Conservation (phyloP, 2,113 vertebrate species). For the Fregata magnificens region DNA sequence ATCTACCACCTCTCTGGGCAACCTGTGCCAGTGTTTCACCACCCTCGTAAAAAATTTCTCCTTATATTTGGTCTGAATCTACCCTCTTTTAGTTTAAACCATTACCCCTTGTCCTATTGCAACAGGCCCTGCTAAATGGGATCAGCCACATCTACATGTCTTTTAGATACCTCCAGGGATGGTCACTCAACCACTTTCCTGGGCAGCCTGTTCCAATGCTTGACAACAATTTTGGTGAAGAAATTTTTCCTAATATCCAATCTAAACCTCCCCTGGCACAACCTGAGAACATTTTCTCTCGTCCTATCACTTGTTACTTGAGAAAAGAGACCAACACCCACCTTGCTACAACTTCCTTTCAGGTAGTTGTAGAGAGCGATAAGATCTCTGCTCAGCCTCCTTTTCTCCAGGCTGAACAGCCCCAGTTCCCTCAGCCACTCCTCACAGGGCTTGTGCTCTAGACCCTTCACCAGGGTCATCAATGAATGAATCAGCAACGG, state of each 20-base stretch:
- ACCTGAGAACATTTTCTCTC: neutral
- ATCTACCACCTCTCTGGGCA: too few species aligned
- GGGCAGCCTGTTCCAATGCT: neutral
- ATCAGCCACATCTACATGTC: too few species aligned
- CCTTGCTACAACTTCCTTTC: fast-evolving
- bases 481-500: neutral
- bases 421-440: fast-evolving
- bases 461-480: neutral
- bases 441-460: neutral
- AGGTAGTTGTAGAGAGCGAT: fast-evolving
- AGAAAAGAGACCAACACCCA: fast-evolving
- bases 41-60: too few species aligned
- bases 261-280: neutral
- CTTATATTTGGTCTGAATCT: too few species aligned
- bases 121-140: too few species aligned
- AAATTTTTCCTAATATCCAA: neutral
- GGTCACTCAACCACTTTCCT: neutral
- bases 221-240: neutral
- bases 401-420: neutral
- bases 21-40: too few species aligned
- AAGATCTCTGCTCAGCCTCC: neutral
- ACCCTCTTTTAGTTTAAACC: too few species aligned
- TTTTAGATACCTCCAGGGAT: neutral
- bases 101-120: too few species aligned
- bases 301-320: neutral